phyloP scores from a whole-genome alignment of 2,113 vertebrate species.

The Cinclus cinclus region DNA sequence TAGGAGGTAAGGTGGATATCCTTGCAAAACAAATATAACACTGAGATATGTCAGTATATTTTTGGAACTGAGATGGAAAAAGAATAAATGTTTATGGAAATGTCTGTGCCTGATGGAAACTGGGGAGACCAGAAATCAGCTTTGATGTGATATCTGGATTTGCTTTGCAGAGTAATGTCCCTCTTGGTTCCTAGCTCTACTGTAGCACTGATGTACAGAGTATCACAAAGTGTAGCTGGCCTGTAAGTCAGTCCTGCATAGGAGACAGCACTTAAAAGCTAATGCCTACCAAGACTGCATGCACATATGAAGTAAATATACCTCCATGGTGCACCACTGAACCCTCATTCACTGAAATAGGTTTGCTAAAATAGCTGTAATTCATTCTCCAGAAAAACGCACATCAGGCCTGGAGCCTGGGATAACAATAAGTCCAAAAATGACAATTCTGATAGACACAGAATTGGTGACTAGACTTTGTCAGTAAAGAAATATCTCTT shows the following conservation, averaged over 20 bases:
- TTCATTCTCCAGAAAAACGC: background rate
- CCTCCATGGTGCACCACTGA: background rate
- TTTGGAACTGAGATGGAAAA: background rate
- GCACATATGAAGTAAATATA: background rate
- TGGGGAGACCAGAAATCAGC: background rate
- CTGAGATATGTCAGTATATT: background rate
- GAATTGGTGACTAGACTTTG: background rate
- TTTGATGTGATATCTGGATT: background rate
- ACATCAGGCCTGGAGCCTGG: background rate
- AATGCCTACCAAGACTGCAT: background rate
- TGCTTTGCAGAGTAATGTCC: background rate
- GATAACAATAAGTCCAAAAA: background rate
- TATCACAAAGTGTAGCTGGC: background rate
- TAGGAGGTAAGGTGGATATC: background rate
- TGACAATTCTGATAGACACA: background rate
- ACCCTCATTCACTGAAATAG: background rate
- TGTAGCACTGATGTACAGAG: background rate
- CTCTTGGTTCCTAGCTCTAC: background rate
- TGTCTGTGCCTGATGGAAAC: background rate
- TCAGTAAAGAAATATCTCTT: background rate
- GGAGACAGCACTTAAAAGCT: background rate
- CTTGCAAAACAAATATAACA: background rate
- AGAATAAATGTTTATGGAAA: background rate
- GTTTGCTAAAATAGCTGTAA: background rate
- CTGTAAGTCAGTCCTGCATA: background rate